Evolutionary conservation across 92 coral and sea anemone genomes (phyloP).

Genomic region (Parazoanthus swiftii): DNA sequence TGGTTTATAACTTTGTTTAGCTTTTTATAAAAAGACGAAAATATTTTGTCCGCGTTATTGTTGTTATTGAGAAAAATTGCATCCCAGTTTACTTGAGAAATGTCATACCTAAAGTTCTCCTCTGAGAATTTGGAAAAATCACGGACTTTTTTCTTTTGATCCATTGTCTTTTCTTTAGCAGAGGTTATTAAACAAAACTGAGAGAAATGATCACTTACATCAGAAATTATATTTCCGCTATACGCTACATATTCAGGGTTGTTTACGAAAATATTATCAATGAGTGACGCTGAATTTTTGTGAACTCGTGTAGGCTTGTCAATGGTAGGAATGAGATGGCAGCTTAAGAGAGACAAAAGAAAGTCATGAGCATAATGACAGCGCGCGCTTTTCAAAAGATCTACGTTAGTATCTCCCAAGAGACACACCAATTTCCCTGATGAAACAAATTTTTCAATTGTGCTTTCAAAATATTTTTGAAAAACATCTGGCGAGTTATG

Average conservation of each 20-base stretch:
- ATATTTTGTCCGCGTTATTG: constrained; percentile 27
- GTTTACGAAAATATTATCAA: constrained; percentile 26
- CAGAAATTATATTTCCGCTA: constrained; percentile 33
- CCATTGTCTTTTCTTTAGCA: not conserved
- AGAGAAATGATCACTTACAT: constrained; percentile 20
- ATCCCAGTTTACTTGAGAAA: constrained; percentile 7
- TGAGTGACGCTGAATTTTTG: not conserved
- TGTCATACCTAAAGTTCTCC: not conserved
- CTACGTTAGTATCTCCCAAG: no score
- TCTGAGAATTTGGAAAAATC: not conserved
- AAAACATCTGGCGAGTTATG: not conserved
- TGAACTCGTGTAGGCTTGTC: constrained; percentile 10
- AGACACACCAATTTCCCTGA: not conserved
- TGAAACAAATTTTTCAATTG: constrained; percentile 17
- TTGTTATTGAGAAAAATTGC: not conserved
- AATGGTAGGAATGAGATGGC: no score
- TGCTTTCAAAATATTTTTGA: constrained; percentile 43
- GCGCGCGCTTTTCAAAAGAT: no score
- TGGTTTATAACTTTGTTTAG: constrained; percentile 3
- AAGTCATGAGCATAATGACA: not conserved
- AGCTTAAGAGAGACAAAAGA: no score
- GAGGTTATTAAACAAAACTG: not conserved
- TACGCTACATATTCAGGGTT: not conserved
- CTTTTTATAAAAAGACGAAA: not conserved
- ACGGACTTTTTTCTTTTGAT: not conserved